Evolutionary conservation across 2,113 vertebrate species (phyloP).

Genomic region (Silurus asotus): DNA sequence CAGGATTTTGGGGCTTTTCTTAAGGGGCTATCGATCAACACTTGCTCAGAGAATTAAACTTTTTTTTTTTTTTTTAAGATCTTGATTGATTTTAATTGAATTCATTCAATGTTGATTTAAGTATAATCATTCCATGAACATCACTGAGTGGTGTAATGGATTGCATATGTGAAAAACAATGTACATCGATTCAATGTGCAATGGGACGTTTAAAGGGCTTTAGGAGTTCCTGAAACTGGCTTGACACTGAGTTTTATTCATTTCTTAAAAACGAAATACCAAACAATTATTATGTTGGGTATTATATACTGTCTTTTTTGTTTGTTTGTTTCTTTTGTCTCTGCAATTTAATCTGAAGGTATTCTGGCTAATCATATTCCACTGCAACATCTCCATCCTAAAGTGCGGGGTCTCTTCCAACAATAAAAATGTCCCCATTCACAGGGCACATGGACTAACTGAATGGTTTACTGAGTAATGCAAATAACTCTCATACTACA

Average conservation of each 20-base stretch:
- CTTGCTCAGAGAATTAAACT: background rate
- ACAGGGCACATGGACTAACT: background rate
- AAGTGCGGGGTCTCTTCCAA: background rate
- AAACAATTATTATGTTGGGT: background rate
- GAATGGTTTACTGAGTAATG: background rate
- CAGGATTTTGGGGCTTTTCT: background rate
- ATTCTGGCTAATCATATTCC: background rate
- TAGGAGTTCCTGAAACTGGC: background rate
- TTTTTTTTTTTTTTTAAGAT: conserved; percentile 29
- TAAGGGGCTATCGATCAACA: conserved; percentile 28
- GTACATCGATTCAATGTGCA: conserved; percentile 1
- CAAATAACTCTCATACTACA: background rate
- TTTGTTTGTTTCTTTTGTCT: background rate
- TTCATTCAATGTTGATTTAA: background rate
- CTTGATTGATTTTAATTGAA: background rate
- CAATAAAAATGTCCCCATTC: background rate
- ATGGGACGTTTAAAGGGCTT: background rate
- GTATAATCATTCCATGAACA: conserved; percentile 10
- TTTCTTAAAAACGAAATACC: background rate
- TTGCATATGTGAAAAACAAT: background rate
- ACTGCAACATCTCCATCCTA: background rate
- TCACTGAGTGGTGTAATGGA: background rate
- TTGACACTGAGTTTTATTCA: background rate
- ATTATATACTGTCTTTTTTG: background rate
- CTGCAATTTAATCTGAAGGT: background rate